Base-by-base conservation (phyloP, 2,113 vertebrate species). In the Dryoscopus gambensis region DNA sequence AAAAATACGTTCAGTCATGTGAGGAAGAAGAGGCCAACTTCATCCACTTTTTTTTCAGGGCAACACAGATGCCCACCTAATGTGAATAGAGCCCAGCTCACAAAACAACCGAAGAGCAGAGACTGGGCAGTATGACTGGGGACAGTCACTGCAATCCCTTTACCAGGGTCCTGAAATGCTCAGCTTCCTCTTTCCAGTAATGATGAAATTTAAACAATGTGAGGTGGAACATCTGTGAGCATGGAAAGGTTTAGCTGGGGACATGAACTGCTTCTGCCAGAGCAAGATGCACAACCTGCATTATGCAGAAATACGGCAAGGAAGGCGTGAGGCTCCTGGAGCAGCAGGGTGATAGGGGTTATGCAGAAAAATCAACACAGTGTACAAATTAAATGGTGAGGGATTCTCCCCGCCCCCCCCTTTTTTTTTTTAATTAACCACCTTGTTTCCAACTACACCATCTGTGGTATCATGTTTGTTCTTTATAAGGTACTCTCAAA, bases 361-460 rank as follows among this genome's bases (percentile, higher is more conserved):
- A 40, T 3, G 15, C 44, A 31, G 37, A 69, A 87, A 78, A 60
- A 68, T 79, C 24, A 68, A 71, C 21, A 40, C 13, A 56, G 17
- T 3, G 7, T 46, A 57, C 9, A 87, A 44, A 89, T 40, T 50
- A 67, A 53, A 64, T 76, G 7, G 15, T 20, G 20, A 14, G 9
- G 8, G 3, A 1, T 7, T 42, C 6, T 30, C 40, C 35, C n/a
- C n/a, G n/a, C n/a, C n/a, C n/a, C n/a, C 14, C 1, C 3, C 16
- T 30, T 31, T 59, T n/a, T 7, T 28, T 5, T 4, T 24, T 40
- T 15, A 3, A 80, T 80, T 94, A 73, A 84, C n/a, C 4, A 4
- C 55, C 46, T 92, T 83, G 23, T 94, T 96, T 95, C 44, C 37
- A 92, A 8, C 67, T 73, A 37, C 22, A 84, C 78, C 89, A 80